A percentile compares a stretch with the other conserved stretches of the same genome.
Evolutionary conservation across 1,140 invertebrate genomes (phyloP).

Genomic region (Zaprionus capensis): DNA sequence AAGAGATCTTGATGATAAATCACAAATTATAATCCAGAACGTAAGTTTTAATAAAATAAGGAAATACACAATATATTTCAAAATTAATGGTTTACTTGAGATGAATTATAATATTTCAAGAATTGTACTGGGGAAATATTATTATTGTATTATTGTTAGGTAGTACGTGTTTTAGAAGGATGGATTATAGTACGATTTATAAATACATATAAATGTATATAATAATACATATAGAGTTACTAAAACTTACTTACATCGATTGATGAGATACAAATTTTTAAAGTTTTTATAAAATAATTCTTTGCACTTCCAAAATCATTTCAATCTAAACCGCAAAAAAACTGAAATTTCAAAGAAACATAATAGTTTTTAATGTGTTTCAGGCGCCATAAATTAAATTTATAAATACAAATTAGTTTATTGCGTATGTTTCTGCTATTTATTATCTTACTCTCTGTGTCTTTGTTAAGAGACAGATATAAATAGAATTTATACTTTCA

Average conservation of each 20-base stretch:
- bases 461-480: neutral
- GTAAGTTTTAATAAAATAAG: neutral
- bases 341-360: neutral
- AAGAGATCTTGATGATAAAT: neutral
- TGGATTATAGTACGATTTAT: too few relatives aligned
- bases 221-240: too few relatives aligned
- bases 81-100: neutral
- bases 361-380: constrained; percentile 1
- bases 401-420: constrained; percentile 6
- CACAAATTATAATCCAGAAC: neutral
- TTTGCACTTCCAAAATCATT: neutral
- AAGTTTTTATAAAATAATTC: neutral
- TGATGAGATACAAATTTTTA: too few relatives aligned
- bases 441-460: neutral
- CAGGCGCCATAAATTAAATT: neutral
- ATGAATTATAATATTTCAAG: neutral
- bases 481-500: neutral
- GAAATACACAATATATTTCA: neutral
- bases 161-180: neutral
- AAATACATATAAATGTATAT: too few relatives aligned
- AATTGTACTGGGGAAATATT: neutral
- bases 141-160: neutral
- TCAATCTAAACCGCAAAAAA: neutral
- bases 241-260: too few relatives aligned
- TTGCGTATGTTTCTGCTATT: neutral